Base-by-base conservation (phyloP, 2,113 vertebrate genomes). In the Mobula birostris region DNA sequence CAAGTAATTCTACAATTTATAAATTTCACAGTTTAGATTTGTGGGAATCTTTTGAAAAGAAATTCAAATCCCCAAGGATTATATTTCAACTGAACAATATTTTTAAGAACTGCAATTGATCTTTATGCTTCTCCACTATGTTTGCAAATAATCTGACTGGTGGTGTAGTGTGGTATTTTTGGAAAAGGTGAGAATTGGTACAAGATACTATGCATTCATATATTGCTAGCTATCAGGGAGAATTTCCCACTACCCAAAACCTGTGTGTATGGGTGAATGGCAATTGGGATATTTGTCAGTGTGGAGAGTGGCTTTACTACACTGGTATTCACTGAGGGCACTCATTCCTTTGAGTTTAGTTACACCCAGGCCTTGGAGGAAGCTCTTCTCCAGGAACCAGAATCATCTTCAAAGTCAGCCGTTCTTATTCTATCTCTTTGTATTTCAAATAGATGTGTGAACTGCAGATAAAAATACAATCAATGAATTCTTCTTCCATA, bases 1-100 rank as follows among this genome's bases (percentile, higher is more conserved):
- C 36, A 93, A 32, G 68, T 72, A 72, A 74, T 56, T 48, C 74
- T 76, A 29, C 24, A 72, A 93, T 93, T 93, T 48, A 93, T 70
- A 48, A 29, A 56, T 76, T 93, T 74, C 12, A 72, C 88, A 68
- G n/a, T 48, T 92, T 12, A 7, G 14, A 48, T 15, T 7, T 12
- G 24, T 5, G 40, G 24, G 21, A 74, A 74, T 40, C 27, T 93
- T 74, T 40, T 48, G 12, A 72, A 92, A 74, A 74, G 21, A 40
- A 72, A 68, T 19, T 36, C 12, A 24, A 32, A 19, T 72, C 66
- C 91, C 14, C 68, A 68, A 74, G n/a, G 40, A 74, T 74, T 48
- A 74, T 48, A 74, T 93, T 21, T 2, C 56, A 21, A 48, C 36
- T 74, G 40, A 29, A 74, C 11, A 93, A 56, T 56, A 40, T 32